Percentiles rank a stretch among this genome's conserved stretches.
These are phyloP conservation scores for Proterorhinus semilunaris DNA, from an alignment of 2,113 vertebrate species.

Conservation along the genomic window DNA sequence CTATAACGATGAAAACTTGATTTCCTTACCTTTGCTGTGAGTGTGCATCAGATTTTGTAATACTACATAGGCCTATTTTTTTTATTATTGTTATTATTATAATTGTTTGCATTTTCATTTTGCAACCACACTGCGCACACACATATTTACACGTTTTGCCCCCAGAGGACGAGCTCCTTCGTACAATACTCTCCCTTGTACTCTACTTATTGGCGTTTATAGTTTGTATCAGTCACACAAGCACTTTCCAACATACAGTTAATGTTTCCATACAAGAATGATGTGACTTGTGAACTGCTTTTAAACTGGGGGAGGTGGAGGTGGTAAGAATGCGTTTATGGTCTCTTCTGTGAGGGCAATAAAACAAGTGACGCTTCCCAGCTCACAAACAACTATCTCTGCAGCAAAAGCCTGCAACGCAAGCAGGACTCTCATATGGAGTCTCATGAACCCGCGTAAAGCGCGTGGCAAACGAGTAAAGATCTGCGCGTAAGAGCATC, in stretches of 20 bases:
- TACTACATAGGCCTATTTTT: slow-evolving; percentile 14
- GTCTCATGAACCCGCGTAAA: slow-evolving; percentile 23
- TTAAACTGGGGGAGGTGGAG: slow-evolving; percentile 59
- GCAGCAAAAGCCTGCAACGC: slow-evolving; percentile 58
- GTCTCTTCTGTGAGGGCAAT: slow-evolving; percentile 73
- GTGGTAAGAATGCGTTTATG: slow-evolving; percentile 75
- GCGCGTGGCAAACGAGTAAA: background rate
- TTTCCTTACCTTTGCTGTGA: background rate
- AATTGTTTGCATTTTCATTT: slow-evolving; percentile 23
- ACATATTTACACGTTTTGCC: background rate
- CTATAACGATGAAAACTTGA: slow-evolving; percentile 4
- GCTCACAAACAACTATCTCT: slow-evolving; percentile 72
- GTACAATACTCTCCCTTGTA: too few relatives aligned
- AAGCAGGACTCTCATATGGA: slow-evolving; percentile 36
- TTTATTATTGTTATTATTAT: background rate
- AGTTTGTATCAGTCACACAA: slow-evolving; percentile 37
- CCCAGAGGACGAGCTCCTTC: slow-evolving; percentile 8
- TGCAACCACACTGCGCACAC: slow-evolving; percentile 21
- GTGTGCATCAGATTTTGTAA: background rate
- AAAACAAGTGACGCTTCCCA: slow-evolving; percentile 75
- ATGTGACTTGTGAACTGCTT: slow-evolving; percentile 47
- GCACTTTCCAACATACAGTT: slow-evolving; percentile 35
- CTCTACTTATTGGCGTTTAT: slow-evolving; percentile 12
- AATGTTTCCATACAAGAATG: slow-evolving; percentile 53
- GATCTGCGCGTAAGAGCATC: slow-evolving; percentile 18